phyloP scores from a whole-genome alignment of 2,113 vertebrate genomes.

The Ranitomeya imitator region DNA sequence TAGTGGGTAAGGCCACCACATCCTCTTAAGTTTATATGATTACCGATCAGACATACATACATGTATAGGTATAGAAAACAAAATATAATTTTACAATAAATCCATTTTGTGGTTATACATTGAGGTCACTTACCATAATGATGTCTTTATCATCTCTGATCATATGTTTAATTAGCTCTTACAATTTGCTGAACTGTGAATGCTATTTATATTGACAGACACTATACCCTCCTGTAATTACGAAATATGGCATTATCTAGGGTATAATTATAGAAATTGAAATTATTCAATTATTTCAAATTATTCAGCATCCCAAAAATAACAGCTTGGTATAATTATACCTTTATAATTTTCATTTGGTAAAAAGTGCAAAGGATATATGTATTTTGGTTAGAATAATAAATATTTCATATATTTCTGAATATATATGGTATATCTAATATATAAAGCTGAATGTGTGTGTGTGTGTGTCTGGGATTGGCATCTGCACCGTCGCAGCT shows the following conservation, averaged over 20 bases:
- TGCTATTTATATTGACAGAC: conserved; percentile 11
- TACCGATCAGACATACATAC: neutral
- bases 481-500: too few relatives aligned
- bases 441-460: too few relatives aligned
- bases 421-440: too few relatives aligned
- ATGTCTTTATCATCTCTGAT: neutral
- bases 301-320: neutral
- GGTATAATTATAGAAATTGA: neutral
- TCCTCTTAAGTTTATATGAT: neutral
- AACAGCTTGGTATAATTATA: neutral
- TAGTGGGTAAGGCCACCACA: too few relatives aligned
- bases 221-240: neutral
- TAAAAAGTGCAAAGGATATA: neutral
- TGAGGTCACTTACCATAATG: conserved; percentile 1
- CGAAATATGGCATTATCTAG: neutral
- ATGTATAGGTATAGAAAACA: neutral
- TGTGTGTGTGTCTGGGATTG: too few relatives aligned
- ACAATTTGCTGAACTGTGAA: neutral
- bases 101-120: neutral
- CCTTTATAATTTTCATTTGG: neutral
- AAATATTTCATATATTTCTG: too few relatives aligned
- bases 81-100: neutral
- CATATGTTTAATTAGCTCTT: neutral
- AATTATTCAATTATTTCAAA: neutral
- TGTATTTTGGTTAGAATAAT: too few relatives aligned